These are phyloP conservation scores for Drosophila sturtevanti DNA, from an alignment of 1,140 invertebrate species.

Conservation along the genomic window DNA sequence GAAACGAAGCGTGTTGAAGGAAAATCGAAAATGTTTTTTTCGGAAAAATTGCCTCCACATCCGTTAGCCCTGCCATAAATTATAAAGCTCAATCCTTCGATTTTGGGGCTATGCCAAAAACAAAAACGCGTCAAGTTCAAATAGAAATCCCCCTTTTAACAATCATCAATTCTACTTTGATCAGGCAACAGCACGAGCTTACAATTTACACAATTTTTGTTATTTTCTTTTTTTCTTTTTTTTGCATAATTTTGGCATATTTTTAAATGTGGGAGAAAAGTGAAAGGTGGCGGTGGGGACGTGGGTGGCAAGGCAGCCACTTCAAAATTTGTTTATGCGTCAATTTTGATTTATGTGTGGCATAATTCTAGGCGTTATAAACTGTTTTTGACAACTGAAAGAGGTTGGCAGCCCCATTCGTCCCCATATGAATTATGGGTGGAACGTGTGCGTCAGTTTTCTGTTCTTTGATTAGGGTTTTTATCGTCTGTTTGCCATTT, in stretches of 20 bases:
- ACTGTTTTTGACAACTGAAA: conserved; percentile 69
- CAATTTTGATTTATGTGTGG: conserved; percentile 76
- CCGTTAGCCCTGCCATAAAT: conserved; percentile 48
- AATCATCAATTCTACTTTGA: conserved; percentile 47
- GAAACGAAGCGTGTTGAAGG: neutral
- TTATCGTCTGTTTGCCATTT: conserved; percentile 11
- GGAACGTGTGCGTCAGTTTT: conserved; percentile 44
- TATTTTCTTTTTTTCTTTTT: neutral
- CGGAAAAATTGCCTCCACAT: conserved; percentile 47
- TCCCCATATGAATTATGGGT: conserved; percentile 54
- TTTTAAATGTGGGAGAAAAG: conserved; percentile 48
- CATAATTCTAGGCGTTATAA: conserved; percentile 76
- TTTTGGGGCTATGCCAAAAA: conserved; percentile 30
- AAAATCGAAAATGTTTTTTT: conserved; percentile 33
- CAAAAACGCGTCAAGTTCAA: conserved; percentile 20
- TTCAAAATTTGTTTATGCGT: conserved; percentile 64
- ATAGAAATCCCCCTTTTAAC: neutral
- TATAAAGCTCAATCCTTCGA: conserved; percentile 28
- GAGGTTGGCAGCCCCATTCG: conserved; percentile 19
- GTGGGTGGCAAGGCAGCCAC: neutral
- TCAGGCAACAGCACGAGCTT: conserved; percentile 20
- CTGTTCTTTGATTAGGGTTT: conserved; percentile 2
- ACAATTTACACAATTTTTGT: conserved; percentile 17
- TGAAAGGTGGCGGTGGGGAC: neutral
- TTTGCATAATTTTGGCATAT: conserved; percentile 57